A percentile compares a stretch with the other conserved stretches of the same genome.
Evolutionary conservation across 2,113 vertebrate genomes (phyloP).

Genomic region (Ginglymostoma cirratum): DNA sequence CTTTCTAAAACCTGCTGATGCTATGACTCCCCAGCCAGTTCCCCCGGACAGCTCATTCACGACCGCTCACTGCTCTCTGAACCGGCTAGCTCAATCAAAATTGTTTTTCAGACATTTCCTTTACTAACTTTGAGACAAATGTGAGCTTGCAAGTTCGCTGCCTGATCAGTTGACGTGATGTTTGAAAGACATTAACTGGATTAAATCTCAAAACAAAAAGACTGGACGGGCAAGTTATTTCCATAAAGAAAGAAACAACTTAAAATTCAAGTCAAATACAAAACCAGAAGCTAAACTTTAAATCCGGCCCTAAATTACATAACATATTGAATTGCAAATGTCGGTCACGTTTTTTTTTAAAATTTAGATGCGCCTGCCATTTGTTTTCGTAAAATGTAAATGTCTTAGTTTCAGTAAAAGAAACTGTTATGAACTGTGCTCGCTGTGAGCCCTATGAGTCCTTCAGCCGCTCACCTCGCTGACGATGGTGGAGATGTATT

Average conservation of each 20-base stretch:
- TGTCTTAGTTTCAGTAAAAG: no score
- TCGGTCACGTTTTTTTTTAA: not conserved
- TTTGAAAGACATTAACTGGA: not conserved
- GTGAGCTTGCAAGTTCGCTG: not conserved
- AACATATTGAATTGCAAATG: not conserved
- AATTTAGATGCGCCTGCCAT: not conserved
- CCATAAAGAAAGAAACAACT: not conserved
- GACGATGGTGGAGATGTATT: slow-evolving; percentile 54
- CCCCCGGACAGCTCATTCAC: no score
- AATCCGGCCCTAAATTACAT: no score
- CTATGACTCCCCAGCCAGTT: no score
- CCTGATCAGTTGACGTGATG: not conserved
- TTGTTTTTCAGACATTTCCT: no score
- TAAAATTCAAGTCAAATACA: not conserved
- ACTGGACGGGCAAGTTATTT: no score
- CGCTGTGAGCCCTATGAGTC: no score
- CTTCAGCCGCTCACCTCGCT: slow-evolving; percentile 51
- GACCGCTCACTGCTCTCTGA: no score
- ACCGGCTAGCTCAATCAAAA: no score
- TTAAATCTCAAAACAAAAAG: not conserved
- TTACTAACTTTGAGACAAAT: not conserved
- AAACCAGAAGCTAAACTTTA: not conserved
- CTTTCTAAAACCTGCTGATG: no score
- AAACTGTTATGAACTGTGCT: no score
- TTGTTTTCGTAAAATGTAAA: not conserved